Base-by-base conservation (phyloP, 30 jellyfish, hydroid and myxozoan genomes). In the Morbakka virulenta region DNA sequence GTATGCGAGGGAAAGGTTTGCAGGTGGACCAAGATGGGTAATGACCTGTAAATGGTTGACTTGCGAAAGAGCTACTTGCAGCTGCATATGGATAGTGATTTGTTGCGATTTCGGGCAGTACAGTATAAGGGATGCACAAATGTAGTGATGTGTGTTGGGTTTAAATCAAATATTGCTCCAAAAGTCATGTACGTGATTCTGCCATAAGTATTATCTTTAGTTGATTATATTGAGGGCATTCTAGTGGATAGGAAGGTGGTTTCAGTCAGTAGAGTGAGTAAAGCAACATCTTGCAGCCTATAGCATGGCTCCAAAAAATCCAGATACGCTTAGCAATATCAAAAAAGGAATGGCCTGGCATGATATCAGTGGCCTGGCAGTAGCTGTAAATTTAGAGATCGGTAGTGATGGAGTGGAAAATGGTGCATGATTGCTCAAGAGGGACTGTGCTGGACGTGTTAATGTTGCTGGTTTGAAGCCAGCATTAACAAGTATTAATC, bases 371-470 rank as follows among this genome's bases (percentile, higher is more conserved):
- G 53, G 67, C 14, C 22, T 75, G 2, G 86, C 80, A 17, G 29
- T 75, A 25, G 86, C 67, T 32, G 86, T n/a, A n/a, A 17, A n/a
- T 27, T 25, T 75, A 28, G 86, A 75, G 28, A 28, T 52, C 11
- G 48, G 62, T 52, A 67, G 77, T 29, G 80, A 13, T 75, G 34
- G 32, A 52, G 77, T 75, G 29, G 86, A 75, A 32, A 77, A 75
- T 75, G 80, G 77, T 25, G 80, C 86, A 2, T 75, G 86, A 77
- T 67, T 75, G 28, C 69, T 76, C 23, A 72, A 72, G 26, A 29
- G 32, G n/a, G 66, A 35, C 14, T 76, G 62, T 52, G 69, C n/a
- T 2, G 28, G 24, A 27, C 86, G 33, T 36, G 62, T 75, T n/a
- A n/a, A n/a, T n/a, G 36, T 75, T 33, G 86, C 86, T 12, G n/a